Evolutionary conservation across 2,888 invertebrate species (phyloP).

Genomic region (Euphydryas editha): DNA sequence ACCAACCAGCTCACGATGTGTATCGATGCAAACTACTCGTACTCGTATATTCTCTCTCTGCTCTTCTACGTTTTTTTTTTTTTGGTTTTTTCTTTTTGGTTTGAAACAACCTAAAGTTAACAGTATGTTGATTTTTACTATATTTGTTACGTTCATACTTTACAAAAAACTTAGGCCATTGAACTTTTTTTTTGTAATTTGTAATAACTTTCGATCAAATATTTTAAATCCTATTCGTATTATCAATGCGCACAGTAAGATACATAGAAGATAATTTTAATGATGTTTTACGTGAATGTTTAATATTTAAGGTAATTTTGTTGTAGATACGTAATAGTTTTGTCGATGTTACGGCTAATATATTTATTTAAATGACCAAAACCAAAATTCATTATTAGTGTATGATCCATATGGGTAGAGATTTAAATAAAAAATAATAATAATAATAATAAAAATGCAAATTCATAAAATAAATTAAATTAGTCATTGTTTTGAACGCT

Average conservation of each 20-base stretch:
- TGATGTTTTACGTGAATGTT: constrained; percentile 53
- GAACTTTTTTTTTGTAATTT: constrained; percentile 36
- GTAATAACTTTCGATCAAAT: constrained; percentile 47
- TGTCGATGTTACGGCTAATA: constrained; percentile 10
- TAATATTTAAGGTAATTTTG: constrained; percentile 44
- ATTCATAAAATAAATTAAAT: background rate
- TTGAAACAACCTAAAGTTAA: too few species aligned
- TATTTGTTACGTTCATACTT: too few species aligned
- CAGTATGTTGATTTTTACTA: too few species aligned
- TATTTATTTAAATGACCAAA: background rate
- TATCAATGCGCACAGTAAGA: constrained; percentile 77
- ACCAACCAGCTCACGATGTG: too few species aligned
- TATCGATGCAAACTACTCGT: too few species aligned
- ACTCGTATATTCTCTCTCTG: too few species aligned
- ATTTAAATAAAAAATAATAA: too few species aligned
- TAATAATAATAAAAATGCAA: too few species aligned
- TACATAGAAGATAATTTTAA: constrained; percentile 46
- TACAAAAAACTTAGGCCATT: background rate
- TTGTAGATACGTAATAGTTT: constrained; percentile 39
- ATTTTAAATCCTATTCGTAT: constrained; percentile 65
- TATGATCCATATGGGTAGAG: background rate
- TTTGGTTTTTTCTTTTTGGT: too few species aligned
- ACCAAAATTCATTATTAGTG: background rate
- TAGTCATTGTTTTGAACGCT: too few species aligned
- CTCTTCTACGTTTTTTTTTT: too few species aligned